These are phyloP conservation scores for Mactromeris polynyma DNA, from an alignment of 2,888 invertebrate genomes.

Conservation along the genomic window DNA sequence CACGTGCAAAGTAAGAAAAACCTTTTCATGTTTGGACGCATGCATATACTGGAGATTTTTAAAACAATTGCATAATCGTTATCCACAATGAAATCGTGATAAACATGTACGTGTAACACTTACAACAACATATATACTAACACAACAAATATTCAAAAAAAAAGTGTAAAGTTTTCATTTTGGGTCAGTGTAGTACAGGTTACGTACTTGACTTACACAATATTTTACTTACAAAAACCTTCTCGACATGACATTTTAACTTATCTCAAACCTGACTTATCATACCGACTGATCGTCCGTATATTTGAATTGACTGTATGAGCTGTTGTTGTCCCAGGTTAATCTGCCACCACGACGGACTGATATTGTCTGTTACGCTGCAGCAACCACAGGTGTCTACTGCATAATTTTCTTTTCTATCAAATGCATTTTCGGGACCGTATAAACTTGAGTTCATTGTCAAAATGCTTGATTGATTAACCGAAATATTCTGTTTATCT, in stretches of 20 bases:
- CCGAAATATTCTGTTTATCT: neutral
- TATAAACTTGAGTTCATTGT: neutral
- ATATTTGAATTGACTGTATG: neutral
- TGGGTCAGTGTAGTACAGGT: too few species aligned
- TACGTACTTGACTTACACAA: too few species aligned
- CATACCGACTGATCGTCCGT: neutral
- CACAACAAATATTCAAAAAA: too few species aligned
- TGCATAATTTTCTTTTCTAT: neutral
- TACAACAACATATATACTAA: too few species aligned
- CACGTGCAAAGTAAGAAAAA: too few species aligned
- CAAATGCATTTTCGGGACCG: neutral
- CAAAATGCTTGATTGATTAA: neutral
- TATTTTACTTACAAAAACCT: too few species aligned
- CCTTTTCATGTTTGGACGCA: neutral
- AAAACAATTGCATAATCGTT: too few species aligned
- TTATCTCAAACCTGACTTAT: too few species aligned
- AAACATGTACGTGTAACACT: too few species aligned
- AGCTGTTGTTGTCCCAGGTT: neutral
- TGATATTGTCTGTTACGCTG: neutral
- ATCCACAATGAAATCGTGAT: too few species aligned
- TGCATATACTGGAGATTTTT: neutral
- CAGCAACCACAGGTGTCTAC: conserved; percentile 14
- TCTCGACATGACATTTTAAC: too few species aligned
- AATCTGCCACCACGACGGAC: conserved; percentile 23
- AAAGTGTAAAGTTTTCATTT: too few species aligned